These are phyloP conservation scores for Rattus rattus DNA, from an alignment of 2,113 vertebrate genomes.

Conservation along the genomic window DNA sequence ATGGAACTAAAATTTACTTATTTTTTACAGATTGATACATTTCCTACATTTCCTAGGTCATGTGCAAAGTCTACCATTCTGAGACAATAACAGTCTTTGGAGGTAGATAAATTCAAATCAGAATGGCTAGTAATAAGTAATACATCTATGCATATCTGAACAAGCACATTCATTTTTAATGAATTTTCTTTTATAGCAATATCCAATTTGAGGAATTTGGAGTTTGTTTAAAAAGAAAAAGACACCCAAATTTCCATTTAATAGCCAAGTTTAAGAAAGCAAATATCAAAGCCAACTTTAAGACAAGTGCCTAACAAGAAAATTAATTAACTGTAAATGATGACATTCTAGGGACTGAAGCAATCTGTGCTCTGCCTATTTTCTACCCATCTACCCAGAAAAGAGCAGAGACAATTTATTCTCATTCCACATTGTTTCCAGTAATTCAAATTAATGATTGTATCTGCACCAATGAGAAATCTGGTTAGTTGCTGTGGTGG, in stretches of 20 bases:
- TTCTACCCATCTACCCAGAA: neutral
- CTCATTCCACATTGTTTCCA: neutral
- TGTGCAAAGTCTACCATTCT: neutral
- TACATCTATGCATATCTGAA: neutral
- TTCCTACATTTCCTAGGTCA: neutral
- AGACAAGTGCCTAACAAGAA: neutral
- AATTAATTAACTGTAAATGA: neutral
- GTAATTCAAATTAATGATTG: neutral
- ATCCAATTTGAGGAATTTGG: no score
- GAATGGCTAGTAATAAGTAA: neutral
- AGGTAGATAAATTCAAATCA: slow-evolving; percentile 26
- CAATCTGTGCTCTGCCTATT: neutral
- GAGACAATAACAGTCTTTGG: neutral
- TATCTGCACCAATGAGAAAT: neutral
- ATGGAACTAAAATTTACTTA: neutral
- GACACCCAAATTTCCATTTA: neutral
- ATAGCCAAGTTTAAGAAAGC: neutral
- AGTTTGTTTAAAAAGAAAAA: neutral
- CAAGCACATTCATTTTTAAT: neutral
- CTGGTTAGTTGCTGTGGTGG: neutral
- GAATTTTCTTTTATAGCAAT: neutral
- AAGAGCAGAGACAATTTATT: neutral
- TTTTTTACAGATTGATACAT: neutral
- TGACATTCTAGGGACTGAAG: neutral
- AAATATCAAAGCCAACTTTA: neutral